Evolutionary conservation across 2,113 vertebrate genomes (phyloP).

Genomic region (Rhineura floridana): DNA sequence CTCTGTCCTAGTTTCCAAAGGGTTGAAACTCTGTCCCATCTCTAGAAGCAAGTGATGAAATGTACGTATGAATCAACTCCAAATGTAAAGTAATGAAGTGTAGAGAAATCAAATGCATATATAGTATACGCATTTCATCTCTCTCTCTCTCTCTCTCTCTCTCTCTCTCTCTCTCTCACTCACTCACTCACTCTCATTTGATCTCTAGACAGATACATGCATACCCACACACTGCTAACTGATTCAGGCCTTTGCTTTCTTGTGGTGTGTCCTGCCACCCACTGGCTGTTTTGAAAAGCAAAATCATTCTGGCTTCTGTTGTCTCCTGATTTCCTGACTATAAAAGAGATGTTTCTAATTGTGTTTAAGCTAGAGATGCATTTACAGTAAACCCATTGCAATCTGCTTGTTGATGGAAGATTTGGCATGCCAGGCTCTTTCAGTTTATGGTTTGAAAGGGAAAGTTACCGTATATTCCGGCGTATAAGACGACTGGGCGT

Average conservation of each 20-base stretch:
- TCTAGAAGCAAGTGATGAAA: neutral
- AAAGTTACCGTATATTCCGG: too few species aligned
- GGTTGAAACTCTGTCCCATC: neutral
- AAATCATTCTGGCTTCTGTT: neutral
- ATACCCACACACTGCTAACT: too few species aligned
- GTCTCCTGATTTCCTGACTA: neutral
- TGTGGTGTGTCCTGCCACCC: neutral
- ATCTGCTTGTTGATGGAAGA: fast-evolving
- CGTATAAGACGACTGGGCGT: too few species aligned
- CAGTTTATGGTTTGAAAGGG: neutral
- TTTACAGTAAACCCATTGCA: neutral
- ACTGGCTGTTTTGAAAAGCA: neutral
- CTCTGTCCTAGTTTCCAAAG: neutral
- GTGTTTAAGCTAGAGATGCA: neutral
- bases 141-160: too few species aligned
- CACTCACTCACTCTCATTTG: too few species aligned
- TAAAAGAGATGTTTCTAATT: neutral
- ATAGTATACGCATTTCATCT: neutral
- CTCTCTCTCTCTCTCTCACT: too few species aligned
- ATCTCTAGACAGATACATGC: too few species aligned
- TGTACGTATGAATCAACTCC: neutral
- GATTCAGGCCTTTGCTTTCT: neutral
- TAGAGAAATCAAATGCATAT: neutral
- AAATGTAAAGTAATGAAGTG: neutral
- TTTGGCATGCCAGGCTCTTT: fast-evolving